Evolutionary conservation across 2,888 invertebrate species (phyloP).

Genomic region (Trichogramma evanescens): DNA sequence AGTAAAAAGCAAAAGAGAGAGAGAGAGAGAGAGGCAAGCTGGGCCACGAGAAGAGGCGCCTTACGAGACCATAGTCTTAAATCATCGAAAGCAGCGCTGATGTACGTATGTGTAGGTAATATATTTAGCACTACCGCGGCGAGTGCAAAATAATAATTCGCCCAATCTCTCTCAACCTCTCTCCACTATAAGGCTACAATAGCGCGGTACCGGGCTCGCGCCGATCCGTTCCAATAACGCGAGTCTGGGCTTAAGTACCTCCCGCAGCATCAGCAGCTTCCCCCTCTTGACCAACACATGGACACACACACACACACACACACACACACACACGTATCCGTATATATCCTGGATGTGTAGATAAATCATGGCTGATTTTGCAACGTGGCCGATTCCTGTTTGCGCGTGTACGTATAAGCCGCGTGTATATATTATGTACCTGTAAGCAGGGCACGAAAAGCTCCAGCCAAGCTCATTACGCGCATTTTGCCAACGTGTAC

Average conservation of each 20-base stretch:
- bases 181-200: too few relatives aligned
- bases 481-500: too few relatives aligned
- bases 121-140: background rate
- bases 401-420: too few relatives aligned
- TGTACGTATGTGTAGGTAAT: too few relatives aligned
- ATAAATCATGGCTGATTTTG: slow-evolving; percentile 18
- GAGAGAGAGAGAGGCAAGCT: too few relatives aligned
- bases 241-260: slow-evolving; percentile 7
- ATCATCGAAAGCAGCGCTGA: slow-evolving; percentile 6
- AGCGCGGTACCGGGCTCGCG: too few relatives aligned
- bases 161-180: slow-evolving; percentile 6
- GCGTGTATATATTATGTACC: too few relatives aligned
- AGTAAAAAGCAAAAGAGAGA: too few relatives aligned
- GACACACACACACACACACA: too few relatives aligned
- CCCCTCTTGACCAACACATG: too few relatives aligned
- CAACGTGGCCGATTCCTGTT: background rate
- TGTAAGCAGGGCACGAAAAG: too few relatives aligned
- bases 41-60: slow-evolving; percentile 2
- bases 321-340: background rate
- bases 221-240: slow-evolving; percentile 18
- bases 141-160: slow-evolving; percentile 15
- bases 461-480: too few relatives aligned
- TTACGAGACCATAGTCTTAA: slow-evolving; percentile 17
- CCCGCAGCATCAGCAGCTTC: background rate
- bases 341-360: slow-evolving; percentile 15